A percentile compares a stretch with the other conserved stretches of the same genome.
phyloP scores from a whole-genome alignment of 2,888 invertebrate genomes.

The Ophion slaviceki region DNA sequence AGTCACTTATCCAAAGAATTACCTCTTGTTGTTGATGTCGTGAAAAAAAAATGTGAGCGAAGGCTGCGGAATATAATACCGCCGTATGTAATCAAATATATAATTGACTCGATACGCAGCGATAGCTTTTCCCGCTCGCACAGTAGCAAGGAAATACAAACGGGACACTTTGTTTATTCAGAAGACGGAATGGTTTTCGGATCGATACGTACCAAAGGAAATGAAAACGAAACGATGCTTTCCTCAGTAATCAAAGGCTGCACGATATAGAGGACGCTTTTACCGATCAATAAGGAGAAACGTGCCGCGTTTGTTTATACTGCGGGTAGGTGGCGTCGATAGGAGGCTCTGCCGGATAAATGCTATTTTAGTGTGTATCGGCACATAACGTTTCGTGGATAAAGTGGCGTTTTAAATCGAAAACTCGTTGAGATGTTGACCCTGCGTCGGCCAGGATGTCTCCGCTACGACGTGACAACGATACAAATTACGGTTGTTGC shows the following conservation, averaged over 20 bases:
- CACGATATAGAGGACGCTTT: conserved; percentile 34
- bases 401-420: background rate
- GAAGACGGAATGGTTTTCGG: conserved; percentile 40
- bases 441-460: too few relatives aligned
- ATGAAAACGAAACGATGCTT: conserved; percentile 45
- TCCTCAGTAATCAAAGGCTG: conserved; percentile 40
- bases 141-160: conserved; percentile 16
- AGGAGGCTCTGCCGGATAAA: conserved; percentile 11
- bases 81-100: conserved; percentile 12
- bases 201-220: conserved; percentile 43
- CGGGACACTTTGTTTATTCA: conserved; percentile 43
- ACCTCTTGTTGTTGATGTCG: background rate
- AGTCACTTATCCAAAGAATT: too few relatives aligned
- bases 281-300: conserved; percentile 42
- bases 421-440: too few relatives aligned
- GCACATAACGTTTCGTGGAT: background rate
- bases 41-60: background rate
- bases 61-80: background rate
- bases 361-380: background rate
- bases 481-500: too few relatives aligned
- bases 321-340: conserved; percentile 33
- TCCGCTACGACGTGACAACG: too few relatives aligned
- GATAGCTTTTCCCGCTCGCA: conserved; percentile 12
- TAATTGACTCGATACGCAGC: conserved; percentile 19
- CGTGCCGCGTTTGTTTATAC: conserved; percentile 35